Conservation (phyloP, 2,113 vertebrate genomes). For the Otus sunia region DNA sequence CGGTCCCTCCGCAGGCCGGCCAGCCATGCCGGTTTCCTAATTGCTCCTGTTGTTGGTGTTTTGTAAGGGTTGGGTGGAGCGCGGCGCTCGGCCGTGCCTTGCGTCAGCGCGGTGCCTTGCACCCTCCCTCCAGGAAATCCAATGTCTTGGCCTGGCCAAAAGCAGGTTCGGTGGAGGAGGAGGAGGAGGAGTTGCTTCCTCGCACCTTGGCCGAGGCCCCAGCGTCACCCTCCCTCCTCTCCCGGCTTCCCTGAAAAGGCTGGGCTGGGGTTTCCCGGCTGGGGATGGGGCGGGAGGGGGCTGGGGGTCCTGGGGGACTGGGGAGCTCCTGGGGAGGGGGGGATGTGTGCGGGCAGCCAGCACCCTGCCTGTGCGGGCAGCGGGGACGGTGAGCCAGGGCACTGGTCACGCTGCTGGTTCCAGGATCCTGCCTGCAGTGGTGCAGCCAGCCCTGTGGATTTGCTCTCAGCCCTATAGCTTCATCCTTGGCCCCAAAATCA, state of each 20-base stretch:
- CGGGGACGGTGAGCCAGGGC: not conserved
- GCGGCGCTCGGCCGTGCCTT: conserved; percentile 17
- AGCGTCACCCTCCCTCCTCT: not conserved
- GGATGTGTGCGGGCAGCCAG: not conserved
- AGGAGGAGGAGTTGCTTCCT: not conserved
- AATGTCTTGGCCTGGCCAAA: not conserved
- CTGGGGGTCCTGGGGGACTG: not conserved
- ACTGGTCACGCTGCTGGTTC: not conserved
- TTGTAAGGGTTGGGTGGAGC: conserved; percentile 63
- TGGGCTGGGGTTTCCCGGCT: not conserved
- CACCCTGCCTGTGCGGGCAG: not conserved
- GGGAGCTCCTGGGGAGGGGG: not conserved
- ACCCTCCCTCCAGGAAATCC: conserved; percentile 64
- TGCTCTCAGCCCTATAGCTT: not conserved
- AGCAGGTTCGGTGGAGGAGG: conserved; percentile 8
- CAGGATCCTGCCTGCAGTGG: not conserved
- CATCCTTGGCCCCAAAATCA: not conserved
- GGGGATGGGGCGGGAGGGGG: not conserved
- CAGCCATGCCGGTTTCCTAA: conserved; percentile 42
- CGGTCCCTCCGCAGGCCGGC: not conserved
- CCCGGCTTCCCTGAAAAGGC: not conserved
- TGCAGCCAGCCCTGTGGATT: not conserved
- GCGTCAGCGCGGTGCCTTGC: conserved; percentile 48
- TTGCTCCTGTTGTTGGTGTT: conserved; percentile 42
- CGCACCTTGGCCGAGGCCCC: not conserved